Evolutionary conservation across 2,113 vertebrate species (phyloP).

Genomic region (Calidris pygmaea): DNA sequence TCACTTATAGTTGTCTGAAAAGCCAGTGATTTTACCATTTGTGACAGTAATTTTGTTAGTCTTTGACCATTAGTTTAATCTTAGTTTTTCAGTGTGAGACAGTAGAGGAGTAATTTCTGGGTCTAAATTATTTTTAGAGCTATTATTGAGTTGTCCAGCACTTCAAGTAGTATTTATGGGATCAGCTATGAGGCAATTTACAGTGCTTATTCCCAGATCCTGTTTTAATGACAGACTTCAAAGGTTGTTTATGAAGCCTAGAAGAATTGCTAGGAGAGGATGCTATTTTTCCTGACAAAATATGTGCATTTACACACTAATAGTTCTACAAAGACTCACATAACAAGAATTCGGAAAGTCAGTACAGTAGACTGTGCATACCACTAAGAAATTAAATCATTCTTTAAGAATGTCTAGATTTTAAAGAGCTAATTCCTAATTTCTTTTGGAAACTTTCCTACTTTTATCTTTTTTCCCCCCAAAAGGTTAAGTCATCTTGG

Average conservation of each 20-base stretch:
- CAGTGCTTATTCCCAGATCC: not conserved
- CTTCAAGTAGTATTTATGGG: not conserved
- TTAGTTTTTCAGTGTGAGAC: not conserved
- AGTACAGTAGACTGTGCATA: not conserved
- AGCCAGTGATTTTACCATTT: not conserved
- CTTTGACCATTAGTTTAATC: not conserved
- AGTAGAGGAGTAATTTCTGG: not conserved
- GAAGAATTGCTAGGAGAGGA: not conserved
- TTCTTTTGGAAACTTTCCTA: not conserved
- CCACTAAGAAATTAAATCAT: not conserved
- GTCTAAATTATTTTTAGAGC: not conserved
- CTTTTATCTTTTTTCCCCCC: not conserved
- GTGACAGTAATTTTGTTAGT: not conserved
- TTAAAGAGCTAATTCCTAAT: not conserved
- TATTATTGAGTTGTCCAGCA: not conserved
- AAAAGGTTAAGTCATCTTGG: not conserved
- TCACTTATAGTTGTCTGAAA: not conserved
- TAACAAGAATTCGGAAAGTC: not conserved
- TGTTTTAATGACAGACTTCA: not conserved
- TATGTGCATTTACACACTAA: not conserved
- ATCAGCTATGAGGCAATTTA: not conserved
- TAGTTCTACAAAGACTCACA: not conserved
- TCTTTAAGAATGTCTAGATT: not conserved
- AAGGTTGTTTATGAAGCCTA: not conserved
- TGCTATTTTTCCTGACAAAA: not conserved